Percentiles rank a stretch among this genome's conserved stretches.
phyloP scores from a whole-genome alignment of 2,888 invertebrate genomes.

The Hipparchia semele region DNA sequence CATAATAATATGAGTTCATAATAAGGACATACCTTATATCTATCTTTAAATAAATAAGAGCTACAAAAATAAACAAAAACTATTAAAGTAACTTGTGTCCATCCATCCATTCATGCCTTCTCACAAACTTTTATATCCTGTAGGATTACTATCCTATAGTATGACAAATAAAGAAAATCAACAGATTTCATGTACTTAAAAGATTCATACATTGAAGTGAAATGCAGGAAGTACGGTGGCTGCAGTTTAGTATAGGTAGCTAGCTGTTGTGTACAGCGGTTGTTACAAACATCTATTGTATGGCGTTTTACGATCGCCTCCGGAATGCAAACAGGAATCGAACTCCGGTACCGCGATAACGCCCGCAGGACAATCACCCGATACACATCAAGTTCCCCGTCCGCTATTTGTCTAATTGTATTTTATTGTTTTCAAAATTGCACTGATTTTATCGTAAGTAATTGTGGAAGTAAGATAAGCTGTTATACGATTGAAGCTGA shows the following conservation, averaged over 20 bases:
- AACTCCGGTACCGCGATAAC: conserved; percentile 57
- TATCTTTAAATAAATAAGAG: too few relatives aligned
- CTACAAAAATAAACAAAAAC: too few relatives aligned
- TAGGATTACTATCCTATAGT: too few relatives aligned
- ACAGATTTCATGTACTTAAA: background rate
- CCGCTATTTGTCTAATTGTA: conserved; percentile 32
- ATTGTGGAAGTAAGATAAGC: background rate
- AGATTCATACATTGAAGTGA: conserved; percentile 15
- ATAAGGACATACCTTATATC: too few relatives aligned
- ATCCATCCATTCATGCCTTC: too few relatives aligned
- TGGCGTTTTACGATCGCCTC: conserved; percentile 55
- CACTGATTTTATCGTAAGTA: background rate
- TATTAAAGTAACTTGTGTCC: too few relatives aligned
- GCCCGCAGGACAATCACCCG: conserved; percentile 47
- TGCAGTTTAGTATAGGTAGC: background rate
- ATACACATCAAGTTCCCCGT: conserved; percentile 45
- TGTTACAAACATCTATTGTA: conserved; percentile 57
- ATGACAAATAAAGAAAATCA: too few relatives aligned
- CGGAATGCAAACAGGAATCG: conserved; percentile 74
- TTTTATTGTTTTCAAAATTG: conserved; percentile 24
- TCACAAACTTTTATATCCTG: too few relatives aligned
- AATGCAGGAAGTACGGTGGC: conserved; percentile 20
- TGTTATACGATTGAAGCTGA: background rate
- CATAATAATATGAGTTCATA: too few relatives aligned
- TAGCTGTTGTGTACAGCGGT: conserved; percentile 8